Base-by-base conservation (phyloP, 2,113 vertebrate species). In the Chionodraco myersi region DNA sequence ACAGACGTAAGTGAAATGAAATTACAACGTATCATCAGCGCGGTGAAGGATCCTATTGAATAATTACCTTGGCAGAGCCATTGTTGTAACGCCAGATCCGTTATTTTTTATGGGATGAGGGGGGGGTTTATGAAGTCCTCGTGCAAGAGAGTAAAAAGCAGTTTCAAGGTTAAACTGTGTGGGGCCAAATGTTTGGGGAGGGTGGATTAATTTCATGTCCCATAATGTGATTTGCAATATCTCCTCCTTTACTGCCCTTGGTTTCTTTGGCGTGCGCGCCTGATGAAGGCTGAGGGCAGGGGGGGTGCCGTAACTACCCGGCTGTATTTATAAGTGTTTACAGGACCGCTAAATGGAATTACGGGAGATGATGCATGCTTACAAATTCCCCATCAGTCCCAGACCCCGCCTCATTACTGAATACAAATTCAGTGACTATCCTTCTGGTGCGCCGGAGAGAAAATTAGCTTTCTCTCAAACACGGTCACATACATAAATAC, bases 161-260 rank as follows among this genome's bases (percentile, higher is more conserved):
- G 63, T 89, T 88, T 91, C 89, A 93, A 94, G 93, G 93, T 93
- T 92, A 92, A 93, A 92, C 70, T 75, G 85, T 84, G 87, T 85
- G 83, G 87, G 87, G 89, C 86, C 89, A 90, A 91, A 89, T 89
- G 85, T 92, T 94, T 91, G 68, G 87, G 84, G 90, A 90, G 84
- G 83, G 48, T 79, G 89, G 90, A 86, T 92, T 94, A 90, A 94
- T 94, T 93, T 92, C 88, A 91, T 89, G 93, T 93, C 86, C 90
- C 77, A 60, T 91, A 91, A 93, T 94, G 91, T 92, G 88, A 93
- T 94, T 93, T 92, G 86, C 81, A 80, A 77, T 86, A 89, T 89
- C 86, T 85, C 86, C 90, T 88, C 85, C 83, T 85, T 72, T 79
- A 49, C 80, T 92, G 93, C 89, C 90, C 92, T 92, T 94, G 93